Percentiles rank a stretch among this genome's conserved stretches.
Evolutionary conservation across 2,888 invertebrate species (phyloP).

Genomic region (Syrphus vitripennis): DNA sequence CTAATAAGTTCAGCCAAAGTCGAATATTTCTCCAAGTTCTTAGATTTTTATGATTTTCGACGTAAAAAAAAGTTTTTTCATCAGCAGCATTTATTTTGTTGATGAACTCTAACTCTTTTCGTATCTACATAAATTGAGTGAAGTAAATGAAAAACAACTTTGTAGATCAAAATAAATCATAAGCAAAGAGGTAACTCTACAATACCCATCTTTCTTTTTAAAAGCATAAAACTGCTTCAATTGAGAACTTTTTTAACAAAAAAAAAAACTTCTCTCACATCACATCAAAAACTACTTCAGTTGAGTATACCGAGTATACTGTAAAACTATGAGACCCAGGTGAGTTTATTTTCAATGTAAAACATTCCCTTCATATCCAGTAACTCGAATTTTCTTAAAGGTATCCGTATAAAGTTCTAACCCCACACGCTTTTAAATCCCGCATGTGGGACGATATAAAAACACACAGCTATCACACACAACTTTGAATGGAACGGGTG

Average conservation of each 20-base stretch:
- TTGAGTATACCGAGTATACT: too few species aligned
- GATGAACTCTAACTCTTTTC: slow-evolving; percentile 13
- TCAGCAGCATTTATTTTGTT: slow-evolving; percentile 1
- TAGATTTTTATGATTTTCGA: too few species aligned
- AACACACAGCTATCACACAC: neutral
- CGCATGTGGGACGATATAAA: neutral
- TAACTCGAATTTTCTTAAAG: neutral
- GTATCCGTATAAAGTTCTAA: neutral
- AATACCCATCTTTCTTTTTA: neutral
- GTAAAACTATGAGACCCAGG: slow-evolving; percentile 13
- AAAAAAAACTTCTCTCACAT: too few species aligned
- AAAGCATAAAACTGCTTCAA: neutral
- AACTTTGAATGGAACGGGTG: neutral
- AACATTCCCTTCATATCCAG: neutral
- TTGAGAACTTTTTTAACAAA: slow-evolving; percentile 37
- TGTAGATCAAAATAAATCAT: neutral
- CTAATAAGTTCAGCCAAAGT: too few species aligned
- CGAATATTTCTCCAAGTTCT: too few species aligned
- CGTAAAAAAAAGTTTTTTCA: too few species aligned
- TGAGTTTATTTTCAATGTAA: slow-evolving; percentile 11
- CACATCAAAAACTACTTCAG: slow-evolving; percentile 53
- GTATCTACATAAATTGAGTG: neutral
- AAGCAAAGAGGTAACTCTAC: neutral
- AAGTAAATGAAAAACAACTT: neutral
- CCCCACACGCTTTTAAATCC: neutral